Conservation (phyloP, 2,113 vertebrate species). For the Anser cygnoides region DNA sequence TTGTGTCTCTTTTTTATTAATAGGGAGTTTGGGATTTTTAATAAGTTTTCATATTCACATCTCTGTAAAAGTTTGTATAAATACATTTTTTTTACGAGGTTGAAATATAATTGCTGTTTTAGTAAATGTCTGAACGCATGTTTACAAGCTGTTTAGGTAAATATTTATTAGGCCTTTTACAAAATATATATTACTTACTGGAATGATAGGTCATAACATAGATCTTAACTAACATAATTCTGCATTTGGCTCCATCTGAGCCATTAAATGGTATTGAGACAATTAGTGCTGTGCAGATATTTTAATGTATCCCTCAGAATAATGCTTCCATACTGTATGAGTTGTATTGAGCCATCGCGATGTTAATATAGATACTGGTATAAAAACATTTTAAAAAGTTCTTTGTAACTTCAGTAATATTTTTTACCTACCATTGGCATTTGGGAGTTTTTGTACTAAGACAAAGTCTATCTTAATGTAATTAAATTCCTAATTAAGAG, state of each 20-base stretch:
- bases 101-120: constrained; percentile 45
- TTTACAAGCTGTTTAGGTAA: constrained; percentile 34
- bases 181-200: constrained; percentile 36
- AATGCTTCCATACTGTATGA: constrained; percentile 33
- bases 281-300: constrained; percentile 30
- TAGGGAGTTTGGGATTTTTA: constrained; percentile 15
- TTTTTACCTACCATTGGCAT: constrained; percentile 46
- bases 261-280: neutral
- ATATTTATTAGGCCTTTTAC: constrained; percentile 40
- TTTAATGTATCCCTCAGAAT: constrained; percentile 41
- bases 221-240: constrained; percentile 14
- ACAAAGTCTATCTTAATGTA: neutral
- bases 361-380: constrained; percentile 56
- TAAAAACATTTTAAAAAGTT: constrained; percentile 33
- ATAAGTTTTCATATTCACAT: neutral
- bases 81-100: constrained; percentile 30
- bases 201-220: constrained; percentile 15
- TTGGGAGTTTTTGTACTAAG: constrained; percentile 22
- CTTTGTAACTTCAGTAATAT: constrained; percentile 39
- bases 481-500: neutral
- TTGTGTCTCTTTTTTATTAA: constrained; percentile 39
- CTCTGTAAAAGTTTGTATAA: neutral
- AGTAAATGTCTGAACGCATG: constrained; percentile 46
- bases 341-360: constrained; percentile 37
- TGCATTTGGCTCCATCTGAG: neutral